Evolutionary conservation across 2,113 vertebrate species (phyloP), one percentile per base, ranked within the genome.

Genomic region (Muntiacus reevesi): DNA sequence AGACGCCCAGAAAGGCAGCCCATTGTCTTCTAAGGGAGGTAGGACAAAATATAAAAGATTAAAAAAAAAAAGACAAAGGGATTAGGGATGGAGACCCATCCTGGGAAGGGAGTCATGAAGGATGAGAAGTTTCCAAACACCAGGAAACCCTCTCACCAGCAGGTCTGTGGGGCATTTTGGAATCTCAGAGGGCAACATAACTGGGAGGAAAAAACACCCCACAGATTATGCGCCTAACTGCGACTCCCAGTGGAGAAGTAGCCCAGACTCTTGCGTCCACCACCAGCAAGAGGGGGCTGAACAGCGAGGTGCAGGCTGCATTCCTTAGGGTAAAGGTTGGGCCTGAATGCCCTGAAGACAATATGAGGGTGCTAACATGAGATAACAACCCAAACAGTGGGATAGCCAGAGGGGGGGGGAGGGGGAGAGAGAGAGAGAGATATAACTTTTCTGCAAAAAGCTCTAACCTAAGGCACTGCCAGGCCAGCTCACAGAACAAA

Each of bases 221-320:
- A n/a, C 62, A 67, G 62, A 67, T 67, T n/a, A n/a, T 1, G 0
- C 8, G 62, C 33, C 30, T 67, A 67, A 67, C 62, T 67, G 16
- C 33, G 9, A n/a, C 62, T n/a, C 33, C 33, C 16, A 67, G 16
- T 67, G 16, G 62, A 67, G 62, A 67, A 67, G 62, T n/a, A 17
- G 33, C 62, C 16, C 33, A 67, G 62, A n/a, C 3, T 4, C 16
- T n/a, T 67, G 16, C 2, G 1, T n/a, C 33, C 62, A 64, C 15
- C 62, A 17, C 62, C 62, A 67, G 62, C 15, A 64, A 64, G 30
- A 64, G 30, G 30, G 30, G 30, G 60, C 60, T n/a, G n/a, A 67
- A n/a, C 16, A 19, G 16, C 33, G 62, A 19, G 62, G 33, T 1
- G 0, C 16, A 1, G 30, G 33, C 16, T n/a, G 62, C 62, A 67